Evolutionary conservation across 2,888 invertebrate genomes (phyloP), one percentile per base, ranked within the genome.

Genomic region (Aporophyla lueneburgensis): DNA sequence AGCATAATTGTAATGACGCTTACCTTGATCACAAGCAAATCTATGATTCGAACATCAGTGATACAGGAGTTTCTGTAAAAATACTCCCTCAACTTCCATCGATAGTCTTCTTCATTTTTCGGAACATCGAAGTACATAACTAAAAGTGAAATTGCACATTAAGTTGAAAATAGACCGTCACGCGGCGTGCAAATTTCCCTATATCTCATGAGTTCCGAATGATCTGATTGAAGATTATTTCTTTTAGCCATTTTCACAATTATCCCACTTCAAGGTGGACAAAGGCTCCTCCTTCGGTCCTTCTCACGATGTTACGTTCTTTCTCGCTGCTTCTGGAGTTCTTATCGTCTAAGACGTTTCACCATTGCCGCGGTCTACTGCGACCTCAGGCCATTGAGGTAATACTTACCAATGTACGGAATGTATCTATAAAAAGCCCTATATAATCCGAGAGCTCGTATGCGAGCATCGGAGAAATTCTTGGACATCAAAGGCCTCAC

Each of bases 21-120:
- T 91, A 99, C 99, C 98, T 99, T 99, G 54, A 99, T 97, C 33
- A 99, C 98, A 67, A 99, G 96, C 97, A 99, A 97, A 94, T 99
- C 99, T 87, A 99, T 98, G 14, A 98, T 97, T 88, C 99, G 97
- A 65, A 99, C 96, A 93, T 99, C 99, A 62, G 97, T 97, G 5
- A 99, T 97, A 92, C 98, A 93, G 81, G 97, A 97, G 92, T 99
- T 97, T 90, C 97, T 98, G 77, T 97, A 92, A 92, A 99, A 99
- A 91, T 98, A 97, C 90, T 98, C 98, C 80, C 99, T 97, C 59
- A 99, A 92, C 93, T 98, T 99, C 59, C 91, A 92, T 78, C 97
- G 97, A 83, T 98, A 97, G 72, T 98, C 97, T 59, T 97, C 94
- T 72, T 97, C 97, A 72, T 93, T 97, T 92, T 98, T 97, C 0